These are phyloP conservation scores for Carassius auratus DNA, from an alignment of 2,113 vertebrate genomes.

Conservation along the genomic window DNA sequence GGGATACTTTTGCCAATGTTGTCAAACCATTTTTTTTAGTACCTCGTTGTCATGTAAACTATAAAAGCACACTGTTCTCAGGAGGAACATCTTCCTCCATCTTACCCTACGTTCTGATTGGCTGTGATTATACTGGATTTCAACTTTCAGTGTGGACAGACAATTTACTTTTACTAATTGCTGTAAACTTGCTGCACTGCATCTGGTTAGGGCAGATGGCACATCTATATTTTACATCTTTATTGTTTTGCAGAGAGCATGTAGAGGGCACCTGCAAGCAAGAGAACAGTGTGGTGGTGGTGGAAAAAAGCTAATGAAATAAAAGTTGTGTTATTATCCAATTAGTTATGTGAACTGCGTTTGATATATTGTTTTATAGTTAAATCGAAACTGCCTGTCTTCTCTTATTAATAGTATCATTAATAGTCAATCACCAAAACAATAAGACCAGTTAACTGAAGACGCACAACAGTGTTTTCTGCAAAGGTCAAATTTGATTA, in stretches of 20 bases:
- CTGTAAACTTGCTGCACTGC: not conserved
- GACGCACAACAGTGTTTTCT: constrained; percentile 1
- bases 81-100: not conserved
- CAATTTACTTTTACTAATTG: not conserved
- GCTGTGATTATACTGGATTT: not conserved
- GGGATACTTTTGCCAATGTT: no score
- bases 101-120: no score
- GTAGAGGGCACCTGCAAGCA: constrained; percentile 34
- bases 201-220: not conserved
- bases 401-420: constrained; percentile 11
- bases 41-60: no score
- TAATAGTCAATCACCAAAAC: not conserved
- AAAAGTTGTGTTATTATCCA: constrained; percentile 8
- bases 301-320: constrained; percentile 44
- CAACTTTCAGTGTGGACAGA: not conserved
- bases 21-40: no score
- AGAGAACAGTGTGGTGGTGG: constrained; percentile 12
- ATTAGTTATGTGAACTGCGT: not conserved
- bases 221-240: not conserved
- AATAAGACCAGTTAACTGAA: not conserved
- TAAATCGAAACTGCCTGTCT: not conserved
- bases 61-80: no score
- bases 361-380: not conserved
- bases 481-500: not conserved
- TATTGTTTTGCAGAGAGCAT: constrained; percentile 31